Base-by-base conservation (phyloP, 2,888 invertebrate genomes). In the Chaetoderma sp. region DNA sequence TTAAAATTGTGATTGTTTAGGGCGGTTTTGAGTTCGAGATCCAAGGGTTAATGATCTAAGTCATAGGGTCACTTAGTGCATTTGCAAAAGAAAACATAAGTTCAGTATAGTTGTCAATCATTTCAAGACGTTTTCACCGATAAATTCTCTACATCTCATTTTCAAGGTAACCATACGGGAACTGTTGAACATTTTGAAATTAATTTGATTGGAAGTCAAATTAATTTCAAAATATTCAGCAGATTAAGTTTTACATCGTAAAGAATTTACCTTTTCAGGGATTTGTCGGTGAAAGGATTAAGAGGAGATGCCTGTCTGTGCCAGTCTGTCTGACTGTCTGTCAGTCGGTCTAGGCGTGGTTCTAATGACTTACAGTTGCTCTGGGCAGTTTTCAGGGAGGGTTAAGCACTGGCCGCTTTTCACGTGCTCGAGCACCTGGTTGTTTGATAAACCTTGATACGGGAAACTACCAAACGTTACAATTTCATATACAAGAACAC, bases 401-500 rank as follows among this genome's bases (percentile, higher is more conserved):
- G 84, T 89, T 69, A 94, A 88, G 2, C 91, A 91, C 73, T 92
- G 91, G 4, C 94, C 94, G 25, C 88, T 89, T 82, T 93, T 94
- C 0, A 96, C 93, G 76, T 91, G 90, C 56, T 92, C 91, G 75
- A 95, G 87, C 18, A 95, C 96, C 88, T 95, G 92, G 72, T 91
- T 91, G 86, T 96, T 96, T 76, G 92, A 92, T 80, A 94, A 88
- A 0, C 94, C 95, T 87, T 94, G 94, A 86, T 93, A 96, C 0
- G 96, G 96, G 86, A 94, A 92, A 78, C 93, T 93, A 10, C 96
- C 96, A 86, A 96, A 95, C 0, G 96, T 94, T 63, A 95, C 92
- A 62, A 96, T 93, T 74, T 88, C 88, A 83, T 93, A 96, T 1
- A 96, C 88, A 25, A 95, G 88, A 45, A 96, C 93, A 4, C 95